Conservation (phyloP, 1,140 invertebrate genomes). For the Luehdorfia chinensis region DNA sequence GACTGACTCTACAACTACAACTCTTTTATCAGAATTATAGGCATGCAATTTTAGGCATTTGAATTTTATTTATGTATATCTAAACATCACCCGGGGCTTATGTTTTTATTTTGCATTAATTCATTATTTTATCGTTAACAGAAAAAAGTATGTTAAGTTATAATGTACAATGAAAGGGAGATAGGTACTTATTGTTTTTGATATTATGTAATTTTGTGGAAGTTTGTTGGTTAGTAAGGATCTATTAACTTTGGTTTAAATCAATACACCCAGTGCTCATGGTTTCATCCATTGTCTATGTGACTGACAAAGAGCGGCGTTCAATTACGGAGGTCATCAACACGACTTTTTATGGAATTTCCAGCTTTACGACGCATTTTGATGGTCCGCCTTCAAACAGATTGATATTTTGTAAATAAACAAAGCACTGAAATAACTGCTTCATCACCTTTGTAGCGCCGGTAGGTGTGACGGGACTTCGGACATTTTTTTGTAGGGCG, state of each 20-base stretch:
- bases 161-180: no score
- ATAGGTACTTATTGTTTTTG: no score
- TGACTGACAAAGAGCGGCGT: slow-evolving; percentile 57
- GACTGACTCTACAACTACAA: slow-evolving; percentile 51
- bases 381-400: slow-evolving; percentile 76
- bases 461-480: slow-evolving; percentile 54
- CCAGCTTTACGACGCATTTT: slow-evolving; percentile 73
- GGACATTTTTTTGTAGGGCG: slow-evolving; percentile 20
- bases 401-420: slow-evolving; percentile 77
- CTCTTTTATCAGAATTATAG: slow-evolving; percentile 48
- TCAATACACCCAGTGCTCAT: slow-evolving; percentile 51
- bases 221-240: no score
- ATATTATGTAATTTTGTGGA: no score
- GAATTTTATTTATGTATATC: no score
- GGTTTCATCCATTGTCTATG: slow-evolving; percentile 71
- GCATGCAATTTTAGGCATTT: no score
- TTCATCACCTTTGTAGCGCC: slow-evolving; percentile 73
- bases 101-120: no score
- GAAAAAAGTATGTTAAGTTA: no score
- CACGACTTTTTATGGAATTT: slow-evolving; percentile 77
- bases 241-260: slow-evolving; percentile 40
- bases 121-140: no score
- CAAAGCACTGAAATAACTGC: slow-evolving; percentile 71
- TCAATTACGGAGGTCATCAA: slow-evolving; percentile 75
- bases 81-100: no score